Evolutionary conservation across 2,888 invertebrate species (phyloP).

Genomic region (Drosophila koepferae): DNA sequence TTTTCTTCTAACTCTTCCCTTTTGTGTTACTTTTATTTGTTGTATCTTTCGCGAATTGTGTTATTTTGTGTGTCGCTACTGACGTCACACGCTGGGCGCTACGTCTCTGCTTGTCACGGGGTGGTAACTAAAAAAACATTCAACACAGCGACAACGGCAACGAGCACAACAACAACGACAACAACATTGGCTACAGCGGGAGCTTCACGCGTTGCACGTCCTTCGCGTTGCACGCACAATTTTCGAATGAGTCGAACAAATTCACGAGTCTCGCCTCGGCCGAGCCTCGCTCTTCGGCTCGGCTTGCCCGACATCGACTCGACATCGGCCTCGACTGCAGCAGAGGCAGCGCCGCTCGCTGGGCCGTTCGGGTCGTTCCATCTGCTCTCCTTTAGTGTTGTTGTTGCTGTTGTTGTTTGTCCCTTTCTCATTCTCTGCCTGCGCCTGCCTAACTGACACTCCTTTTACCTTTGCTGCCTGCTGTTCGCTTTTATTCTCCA

Average conservation of each 20-base stretch:
- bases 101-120: conserved; percentile 32
- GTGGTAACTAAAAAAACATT: conserved; percentile 22
- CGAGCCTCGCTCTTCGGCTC: conserved; percentile 16
- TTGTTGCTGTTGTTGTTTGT: conserved; percentile 15
- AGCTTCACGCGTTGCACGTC: conserved; percentile 63
- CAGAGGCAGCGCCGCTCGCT: conserved; percentile 9
- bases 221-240: conserved; percentile 81
- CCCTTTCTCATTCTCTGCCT: conserved; percentile 10
- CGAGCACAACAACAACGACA: background rate
- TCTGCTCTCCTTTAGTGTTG: conserved; percentile 34
- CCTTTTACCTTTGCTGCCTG: conserved; percentile 45
- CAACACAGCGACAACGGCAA: conserved; percentile 17
- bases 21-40: background rate
- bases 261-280: conserved; percentile 15
- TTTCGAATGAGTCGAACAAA: conserved; percentile 72
- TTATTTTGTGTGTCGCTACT: conserved; percentile 16
- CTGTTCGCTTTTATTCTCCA: conserved; percentile 16
- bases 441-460: conserved; percentile 11
- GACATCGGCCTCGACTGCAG: conserved; percentile 5
- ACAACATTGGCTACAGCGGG: conserved; percentile 21
- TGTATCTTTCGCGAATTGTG: background rate
- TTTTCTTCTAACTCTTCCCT: background rate
- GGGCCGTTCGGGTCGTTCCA: conserved; percentile 38
- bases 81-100: conserved; percentile 43
- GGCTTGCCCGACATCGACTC: conserved; percentile 12